These are phyloP conservation scores for Eupithecia centaureata DNA, from an alignment of 2,888 invertebrate species.

Conservation along the genomic window DNA sequence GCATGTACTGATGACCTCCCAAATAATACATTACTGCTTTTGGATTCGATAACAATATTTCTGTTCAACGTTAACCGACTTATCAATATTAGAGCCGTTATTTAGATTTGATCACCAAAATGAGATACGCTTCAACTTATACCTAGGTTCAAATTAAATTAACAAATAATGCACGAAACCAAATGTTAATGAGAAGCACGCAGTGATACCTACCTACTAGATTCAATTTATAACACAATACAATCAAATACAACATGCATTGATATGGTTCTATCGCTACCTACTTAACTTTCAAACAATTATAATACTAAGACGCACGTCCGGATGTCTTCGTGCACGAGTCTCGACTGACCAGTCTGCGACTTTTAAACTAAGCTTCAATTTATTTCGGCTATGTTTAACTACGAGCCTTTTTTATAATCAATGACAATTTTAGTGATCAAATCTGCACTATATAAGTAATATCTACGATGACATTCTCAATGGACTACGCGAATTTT, in stretches of 20 bases:
- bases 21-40: conserved; percentile 14
- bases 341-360: neutral
- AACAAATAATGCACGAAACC: conserved; percentile 23
- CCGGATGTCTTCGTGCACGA: too few relatives aligned
- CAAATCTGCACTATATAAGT: conserved; percentile 39
- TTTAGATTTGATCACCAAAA: conserved; percentile 44
- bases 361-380: neutral
- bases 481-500: conserved; percentile 27
- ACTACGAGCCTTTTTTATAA: too few relatives aligned
- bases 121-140: conserved; percentile 24
- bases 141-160: conserved; percentile 23
- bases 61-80: conserved; percentile 36
- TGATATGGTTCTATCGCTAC: conserved; percentile 19
- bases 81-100: conserved; percentile 41
- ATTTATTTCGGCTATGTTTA: neutral
- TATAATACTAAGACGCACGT: neutral
- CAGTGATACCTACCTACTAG: conserved; percentile 8
- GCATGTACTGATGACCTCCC: conserved; percentile 38
- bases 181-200: conserved; percentile 18
- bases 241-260: conserved; percentile 18
- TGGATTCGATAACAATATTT: conserved; percentile 33
- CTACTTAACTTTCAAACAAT: neutral
- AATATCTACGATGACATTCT: conserved; percentile 41
- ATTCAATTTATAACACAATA: conserved; percentile 21
- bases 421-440: conserved; percentile 37